Conservation (phyloP, 1,140 invertebrate species). For the Drosophila ficusphila region DNA sequence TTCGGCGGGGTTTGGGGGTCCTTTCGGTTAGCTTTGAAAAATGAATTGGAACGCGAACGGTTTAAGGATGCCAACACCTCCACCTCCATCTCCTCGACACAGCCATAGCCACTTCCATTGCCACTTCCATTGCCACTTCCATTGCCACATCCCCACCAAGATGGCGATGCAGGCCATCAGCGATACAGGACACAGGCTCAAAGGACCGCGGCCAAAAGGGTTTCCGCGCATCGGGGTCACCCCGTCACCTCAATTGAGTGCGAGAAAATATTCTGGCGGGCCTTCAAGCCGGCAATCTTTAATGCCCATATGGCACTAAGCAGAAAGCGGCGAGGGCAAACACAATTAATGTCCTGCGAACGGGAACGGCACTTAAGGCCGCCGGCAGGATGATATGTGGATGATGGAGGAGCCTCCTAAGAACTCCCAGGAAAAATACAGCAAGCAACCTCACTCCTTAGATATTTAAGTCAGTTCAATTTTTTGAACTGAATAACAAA, state of each 20-base stretch:
- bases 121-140: too few relatives aligned
- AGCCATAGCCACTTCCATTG: too few relatives aligned
- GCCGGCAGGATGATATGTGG: background rate
- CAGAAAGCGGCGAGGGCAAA: background rate
- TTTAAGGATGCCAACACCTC: conserved; percentile 18
- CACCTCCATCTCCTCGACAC: too few relatives aligned
- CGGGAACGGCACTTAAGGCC: background rate
- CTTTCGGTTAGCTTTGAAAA: conserved; percentile 40
- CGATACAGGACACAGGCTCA: conserved; percentile 2
- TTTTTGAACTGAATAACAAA: too few relatives aligned
- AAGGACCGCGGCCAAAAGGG: conserved; percentile 7
- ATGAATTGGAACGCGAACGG: conserved; percentile 42
- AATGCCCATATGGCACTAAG: conserved; percentile 16
- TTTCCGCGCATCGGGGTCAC: conserved; percentile 16
- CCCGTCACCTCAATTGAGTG: conserved; percentile 31
- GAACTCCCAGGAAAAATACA: too few relatives aligned
- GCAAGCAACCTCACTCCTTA: too few relatives aligned
- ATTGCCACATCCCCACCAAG: background rate
- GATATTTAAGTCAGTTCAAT: too few relatives aligned
- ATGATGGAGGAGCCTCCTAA: too few relatives aligned
- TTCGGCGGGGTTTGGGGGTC: background rate
- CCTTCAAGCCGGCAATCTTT: background rate
- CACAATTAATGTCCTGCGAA: conserved; percentile 15
- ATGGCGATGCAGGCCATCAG: conserved; percentile 9
- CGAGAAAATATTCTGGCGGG: background rate